Conservation (phyloP, 2,888 invertebrate species). For the Argyra leucocephala region DNA sequence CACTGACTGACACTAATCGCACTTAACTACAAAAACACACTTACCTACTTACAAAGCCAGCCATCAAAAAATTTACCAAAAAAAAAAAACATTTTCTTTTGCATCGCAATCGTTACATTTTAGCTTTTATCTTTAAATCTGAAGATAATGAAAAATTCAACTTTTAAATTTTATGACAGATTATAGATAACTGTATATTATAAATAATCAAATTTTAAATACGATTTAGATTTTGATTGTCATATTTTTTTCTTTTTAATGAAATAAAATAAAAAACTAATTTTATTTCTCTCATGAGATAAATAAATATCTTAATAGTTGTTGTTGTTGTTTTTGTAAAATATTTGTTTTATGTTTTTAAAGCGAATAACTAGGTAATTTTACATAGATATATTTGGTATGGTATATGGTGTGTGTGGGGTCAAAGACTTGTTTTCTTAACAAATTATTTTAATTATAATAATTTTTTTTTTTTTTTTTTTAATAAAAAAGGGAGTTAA, state of each 20-base stretch:
- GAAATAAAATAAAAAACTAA: not conserved
- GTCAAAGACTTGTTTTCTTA: not conserved
- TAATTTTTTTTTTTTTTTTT: not conserved
- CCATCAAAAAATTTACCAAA: no score
- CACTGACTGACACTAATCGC: no score
- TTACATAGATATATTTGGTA: not conserved
- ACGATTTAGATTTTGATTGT: no score
- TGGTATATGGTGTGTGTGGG: not conserved
- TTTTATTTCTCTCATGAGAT: not conserved
- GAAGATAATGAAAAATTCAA: not conserved
- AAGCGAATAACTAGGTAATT: no score
- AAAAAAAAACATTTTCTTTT: no score
- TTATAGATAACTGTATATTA: not conserved
- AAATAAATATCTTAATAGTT: not conserved
- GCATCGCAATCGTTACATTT: no score
- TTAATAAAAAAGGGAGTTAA: no score
- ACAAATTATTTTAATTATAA: not conserved
- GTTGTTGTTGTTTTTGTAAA: no score
- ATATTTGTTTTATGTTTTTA: no score
- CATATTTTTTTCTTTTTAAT: no score
- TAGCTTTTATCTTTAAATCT: not conserved
- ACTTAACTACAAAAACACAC: not conserved
- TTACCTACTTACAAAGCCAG: not conserved
- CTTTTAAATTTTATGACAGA: slow-evolving; percentile 2
- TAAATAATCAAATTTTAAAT: no score